Conservation (phyloP, 2,113 vertebrate genomes). For the Zapus hudsonius region DNA sequence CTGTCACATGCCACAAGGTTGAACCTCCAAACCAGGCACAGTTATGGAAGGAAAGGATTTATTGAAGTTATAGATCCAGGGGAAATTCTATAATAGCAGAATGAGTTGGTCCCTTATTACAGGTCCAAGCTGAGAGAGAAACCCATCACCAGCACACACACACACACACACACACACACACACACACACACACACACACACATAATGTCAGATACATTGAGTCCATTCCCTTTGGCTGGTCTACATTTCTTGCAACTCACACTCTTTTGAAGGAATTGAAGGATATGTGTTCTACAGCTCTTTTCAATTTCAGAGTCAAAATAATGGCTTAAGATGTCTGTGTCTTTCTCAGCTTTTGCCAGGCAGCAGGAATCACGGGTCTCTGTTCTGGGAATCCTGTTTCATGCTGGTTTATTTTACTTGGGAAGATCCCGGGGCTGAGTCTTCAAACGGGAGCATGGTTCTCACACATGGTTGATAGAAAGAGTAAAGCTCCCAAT, state of each 20-base stretch:
- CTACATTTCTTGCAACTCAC: not conserved
- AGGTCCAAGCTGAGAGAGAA: no score
- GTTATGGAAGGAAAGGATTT: no score
- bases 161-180: no score
- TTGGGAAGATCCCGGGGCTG: not conserved
- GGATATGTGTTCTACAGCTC: not conserved
- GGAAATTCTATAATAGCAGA: no score
- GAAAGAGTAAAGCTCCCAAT: not conserved
- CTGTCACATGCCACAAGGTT: no score
- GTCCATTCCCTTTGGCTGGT: not conserved
- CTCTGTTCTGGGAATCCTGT: not conserved
- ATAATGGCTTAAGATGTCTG: not conserved
- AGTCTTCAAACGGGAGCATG: not conserved
- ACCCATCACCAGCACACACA: no score
- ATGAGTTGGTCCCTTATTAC: no score
- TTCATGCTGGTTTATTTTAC: slow-evolving; percentile 9
- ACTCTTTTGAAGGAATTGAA: not conserved
- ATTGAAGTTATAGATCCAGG: no score
- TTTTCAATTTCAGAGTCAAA: not conserved
- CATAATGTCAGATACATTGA: no score
- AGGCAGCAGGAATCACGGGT: no score
- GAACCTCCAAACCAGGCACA: no score
- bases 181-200: no score
- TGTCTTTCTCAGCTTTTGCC: not conserved
- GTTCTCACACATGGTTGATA: not conserved